Base-by-base conservation (phyloP, 2,888 invertebrate genomes). In the Patella depressa region DNA sequence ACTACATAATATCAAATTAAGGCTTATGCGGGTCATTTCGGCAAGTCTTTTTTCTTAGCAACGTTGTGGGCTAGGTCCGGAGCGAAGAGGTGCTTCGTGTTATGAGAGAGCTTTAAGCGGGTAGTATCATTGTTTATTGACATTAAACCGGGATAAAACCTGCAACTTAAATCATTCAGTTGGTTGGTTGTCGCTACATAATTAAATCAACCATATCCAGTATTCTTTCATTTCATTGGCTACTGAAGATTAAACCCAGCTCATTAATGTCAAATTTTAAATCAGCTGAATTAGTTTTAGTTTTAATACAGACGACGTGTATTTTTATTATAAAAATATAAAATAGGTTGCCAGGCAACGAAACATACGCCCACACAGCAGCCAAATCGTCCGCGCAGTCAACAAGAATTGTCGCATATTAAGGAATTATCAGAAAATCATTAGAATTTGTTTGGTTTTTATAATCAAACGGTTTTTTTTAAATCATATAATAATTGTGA, bases 1-100 rank as follows among this genome's bases (percentile, higher is more conserved):
- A 65, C 24, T 65, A 19, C 65, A 19, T 11, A 65, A 19, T 65
- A 65, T 65, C 65, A 65, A 65, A 65, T 65, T 65, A 65, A 65
- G 24, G 15, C 65, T 17, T 57, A 65, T 65, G 65, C 65, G 65
- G 65, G 65, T 65, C 24, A 65, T 65, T 65, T 65, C 19, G 24
- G 11, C 65, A 19, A 65, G 45, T 45, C 9, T 45, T 45, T 45
- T 45, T 45, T 45, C 45, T 45, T 45, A 1, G 45, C 9, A 9
- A 9, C 45, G 45, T 45, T 45, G 45, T 7, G 9, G 9, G 45
- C 45, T 45, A 45, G 45, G 9, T 45, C 45, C 45, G 45, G 45
- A 45, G 45, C 45, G 45, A 24, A 24, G 65, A 65, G 65, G 65
- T 9, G 65, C 24, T 24, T 65, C 65, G 65, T 65, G 65, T 65